phyloP scores from a whole-genome alignment of 2,113 vertebrate species.

The Hippolais icterina region DNA sequence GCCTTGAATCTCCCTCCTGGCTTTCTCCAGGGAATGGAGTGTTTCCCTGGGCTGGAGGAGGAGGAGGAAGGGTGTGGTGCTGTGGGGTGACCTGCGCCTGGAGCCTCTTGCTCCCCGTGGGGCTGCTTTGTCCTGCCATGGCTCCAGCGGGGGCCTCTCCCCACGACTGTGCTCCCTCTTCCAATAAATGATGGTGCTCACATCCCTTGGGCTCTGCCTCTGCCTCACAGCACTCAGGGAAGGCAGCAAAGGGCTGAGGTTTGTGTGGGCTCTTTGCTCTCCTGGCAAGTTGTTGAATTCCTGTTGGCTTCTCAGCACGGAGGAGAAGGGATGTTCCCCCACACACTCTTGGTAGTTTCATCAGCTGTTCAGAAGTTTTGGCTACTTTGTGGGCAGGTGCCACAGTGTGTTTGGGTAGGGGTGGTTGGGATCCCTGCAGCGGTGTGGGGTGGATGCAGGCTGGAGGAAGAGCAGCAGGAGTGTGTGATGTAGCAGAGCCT shows the following conservation, averaged over 20 bases:
- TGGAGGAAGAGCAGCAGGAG: not conserved
- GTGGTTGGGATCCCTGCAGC: not conserved
- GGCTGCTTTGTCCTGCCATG: not conserved
- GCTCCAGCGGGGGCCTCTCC: not conserved
- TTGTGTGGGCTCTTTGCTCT: not conserved
- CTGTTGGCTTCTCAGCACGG: not conserved
- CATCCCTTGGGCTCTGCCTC: not conserved
- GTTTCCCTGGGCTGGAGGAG: not conserved
- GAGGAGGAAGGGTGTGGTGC: not conserved
- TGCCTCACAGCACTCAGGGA: rapidly evolving
- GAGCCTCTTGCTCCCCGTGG: not conserved
- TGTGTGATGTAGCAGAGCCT: rapidly evolving
- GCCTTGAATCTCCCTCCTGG: not conserved
- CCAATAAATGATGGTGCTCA: slow-evolving; percentile 53
- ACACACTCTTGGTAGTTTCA: rapidly evolving
- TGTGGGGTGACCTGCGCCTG: not conserved
- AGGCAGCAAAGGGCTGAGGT: not conserved
- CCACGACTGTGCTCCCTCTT: not conserved
- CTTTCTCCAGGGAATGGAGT: not conserved
- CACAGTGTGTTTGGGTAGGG: rapidly evolving
- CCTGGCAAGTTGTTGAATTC: not conserved
- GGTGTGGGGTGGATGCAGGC: not conserved
- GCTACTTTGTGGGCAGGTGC: not conserved
- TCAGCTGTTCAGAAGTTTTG: not conserved
- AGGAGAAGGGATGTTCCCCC: too few relatives aligned